A percentile compares a stretch with the other conserved stretches of the same genome.
These are phyloP conservation scores for Myrmophylax atrothorax DNA, from an alignment of 2,113 vertebrate genomes.

Conservation along the genomic window DNA sequence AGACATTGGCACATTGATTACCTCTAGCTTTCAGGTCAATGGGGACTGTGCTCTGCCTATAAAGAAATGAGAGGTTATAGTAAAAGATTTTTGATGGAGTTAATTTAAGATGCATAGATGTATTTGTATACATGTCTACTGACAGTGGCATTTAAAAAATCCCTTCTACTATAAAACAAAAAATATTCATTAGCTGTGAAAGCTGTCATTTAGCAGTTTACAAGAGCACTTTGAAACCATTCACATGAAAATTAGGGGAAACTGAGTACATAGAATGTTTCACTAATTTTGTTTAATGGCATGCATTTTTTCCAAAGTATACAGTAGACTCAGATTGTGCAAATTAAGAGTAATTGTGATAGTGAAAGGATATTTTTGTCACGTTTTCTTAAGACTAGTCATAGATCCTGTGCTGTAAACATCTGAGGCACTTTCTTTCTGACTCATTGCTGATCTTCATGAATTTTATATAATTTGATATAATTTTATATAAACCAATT, in stretches of 20 bases:
- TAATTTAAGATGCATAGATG: constrained; percentile 39
- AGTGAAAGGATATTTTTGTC: neutral
- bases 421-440: constrained; percentile 20
- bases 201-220: constrained; percentile 66
- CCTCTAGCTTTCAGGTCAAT: constrained; percentile 38
- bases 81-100: constrained; percentile 46
- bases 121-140: constrained; percentile 17
- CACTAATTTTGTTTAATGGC: constrained; percentile 40
- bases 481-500: neutral
- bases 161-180: constrained; percentile 55
- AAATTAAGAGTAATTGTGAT: constrained; percentile 41
- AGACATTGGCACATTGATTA: constrained; percentile 54
- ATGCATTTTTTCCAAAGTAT: constrained; percentile 22
- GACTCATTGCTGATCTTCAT: neutral
- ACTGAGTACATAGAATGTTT: constrained; percentile 18
- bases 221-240: constrained; percentile 64
- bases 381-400: neutral
- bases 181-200: constrained; percentile 67
- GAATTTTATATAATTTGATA: neutral
- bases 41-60: constrained; percentile 23
- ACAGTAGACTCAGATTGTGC: neutral
- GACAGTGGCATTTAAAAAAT: constrained; percentile 32
- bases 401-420: neutral
- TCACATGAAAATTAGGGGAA: constrained; percentile 58
- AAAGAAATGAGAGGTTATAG: constrained; percentile 45